Evolutionary conservation across 2,113 vertebrate species (phyloP).

Genomic region (Myrmecophaga tridactyla): DNA sequence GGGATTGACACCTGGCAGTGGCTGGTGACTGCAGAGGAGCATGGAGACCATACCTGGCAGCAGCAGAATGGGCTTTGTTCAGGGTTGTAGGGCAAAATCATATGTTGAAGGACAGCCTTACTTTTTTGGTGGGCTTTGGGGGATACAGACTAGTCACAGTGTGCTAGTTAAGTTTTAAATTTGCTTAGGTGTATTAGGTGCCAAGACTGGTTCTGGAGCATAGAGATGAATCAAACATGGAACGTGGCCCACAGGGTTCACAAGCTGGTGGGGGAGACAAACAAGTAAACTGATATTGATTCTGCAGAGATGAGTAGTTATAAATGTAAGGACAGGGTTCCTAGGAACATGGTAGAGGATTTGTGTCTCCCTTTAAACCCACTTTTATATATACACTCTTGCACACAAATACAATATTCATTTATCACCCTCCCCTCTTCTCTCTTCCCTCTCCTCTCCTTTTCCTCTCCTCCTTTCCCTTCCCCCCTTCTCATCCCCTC

Average conservation of each 20-base stretch:
- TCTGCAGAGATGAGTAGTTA: background rate
- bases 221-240: slow-evolving; percentile 1
- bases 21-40: background rate
- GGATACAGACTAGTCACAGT: background rate
- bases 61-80: background rate
- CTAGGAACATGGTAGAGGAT: background rate
- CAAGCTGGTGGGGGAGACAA: background rate
- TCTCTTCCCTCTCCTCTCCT: background rate
- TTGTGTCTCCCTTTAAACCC: slow-evolving; percentile 18
- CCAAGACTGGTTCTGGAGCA: background rate
- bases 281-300: background rate
- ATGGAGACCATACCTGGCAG: background rate
- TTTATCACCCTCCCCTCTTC: background rate
- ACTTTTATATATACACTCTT: background rate
- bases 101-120: slow-evolving; percentile 31
- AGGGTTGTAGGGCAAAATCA: background rate
- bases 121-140: background rate
- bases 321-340: slow-evolving; percentile 28
- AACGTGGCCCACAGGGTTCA: background rate
- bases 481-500: background rate
- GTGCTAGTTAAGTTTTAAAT: background rate
- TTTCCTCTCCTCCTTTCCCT: background rate
- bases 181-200: background rate
- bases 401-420: background rate
- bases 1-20: background rate